Base-by-base conservation (phyloP, 2,888 invertebrate genomes). In the Caenorhabditis japonica region DNA sequence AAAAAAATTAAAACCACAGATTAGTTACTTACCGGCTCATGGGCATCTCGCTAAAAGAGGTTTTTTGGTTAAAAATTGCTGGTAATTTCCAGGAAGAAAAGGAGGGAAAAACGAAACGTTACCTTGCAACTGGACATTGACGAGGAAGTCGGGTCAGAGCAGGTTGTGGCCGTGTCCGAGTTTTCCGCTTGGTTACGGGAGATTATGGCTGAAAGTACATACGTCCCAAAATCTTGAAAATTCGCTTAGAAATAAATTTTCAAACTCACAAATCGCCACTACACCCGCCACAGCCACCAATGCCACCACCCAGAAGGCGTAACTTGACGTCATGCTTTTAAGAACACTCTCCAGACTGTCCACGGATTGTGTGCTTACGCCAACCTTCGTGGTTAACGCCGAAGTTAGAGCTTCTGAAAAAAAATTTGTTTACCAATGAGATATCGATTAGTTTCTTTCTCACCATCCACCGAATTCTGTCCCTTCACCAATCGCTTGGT, bases 301-400 rank as follows among this genome's bases (percentile, higher is more conserved):
- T 12, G 73, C 68, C 2, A 68, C 47, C 4, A 68, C 43, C 68
- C 61, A 68, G 47, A 74, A 68, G 0, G 58, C 21, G 8, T 68
- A 52, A 30, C 53, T 61, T 0, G 56, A 58, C 0, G 38, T 36
- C 21, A 68, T 19, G 8, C 46, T 7, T 8, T 43, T 23, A 3
- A 74, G 41, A 13, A 74, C 19, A 15, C 46, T 49, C 17, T 68
- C 58, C 1, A 68, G 21, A 15, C 15, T 25, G n/a, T 56, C 47
- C 4, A 43, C 13, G 19, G 41, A 38, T 15, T 10, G 7, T 10
- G 30, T 30, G 1, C 64, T 33, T 0, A 71, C 25, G 10, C 60
- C 66, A 2, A 76, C 74, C 55, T 72, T 69, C 2, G 79, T 79
- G n/a, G 75, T 47, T 2, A 79, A 56, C 0, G 79, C 79, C 5